Evolutionary conservation across 1,140 invertebrate species (phyloP).

Genomic region (Drosophila lacertosa): DNA sequence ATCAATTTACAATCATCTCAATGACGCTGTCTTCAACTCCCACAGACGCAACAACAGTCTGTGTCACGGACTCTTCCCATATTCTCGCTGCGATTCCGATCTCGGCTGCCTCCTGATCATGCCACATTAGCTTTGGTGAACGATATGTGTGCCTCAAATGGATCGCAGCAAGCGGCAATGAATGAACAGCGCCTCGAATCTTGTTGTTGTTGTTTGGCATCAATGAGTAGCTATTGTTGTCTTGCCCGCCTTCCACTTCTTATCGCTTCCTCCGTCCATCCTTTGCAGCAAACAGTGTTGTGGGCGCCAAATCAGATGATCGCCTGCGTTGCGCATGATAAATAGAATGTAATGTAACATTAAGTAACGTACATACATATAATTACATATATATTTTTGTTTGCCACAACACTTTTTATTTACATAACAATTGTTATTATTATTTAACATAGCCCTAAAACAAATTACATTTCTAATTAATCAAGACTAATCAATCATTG

Average conservation of each 20-base stretch:
- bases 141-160: slow-evolving; percentile 17
- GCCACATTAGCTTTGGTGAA: slow-evolving; percentile 57
- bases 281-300: neutral
- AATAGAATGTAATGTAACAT: neutral
- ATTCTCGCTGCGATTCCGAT: slow-evolving; percentile 53
- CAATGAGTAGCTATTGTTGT: slow-evolving; percentile 40
- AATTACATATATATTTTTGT: no score
- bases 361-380: no score
- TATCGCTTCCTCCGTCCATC: no score
- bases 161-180: slow-evolving; percentile 23
- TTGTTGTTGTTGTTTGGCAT: slow-evolving; percentile 9
- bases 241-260: neutral
- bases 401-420: no score
- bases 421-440: no score
- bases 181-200: slow-evolving; percentile 13
- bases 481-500: no score
- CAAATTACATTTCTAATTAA: no score
- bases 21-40: slow-evolving; percentile 13
- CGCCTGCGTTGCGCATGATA: slow-evolving; percentile 10
- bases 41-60: neutral
- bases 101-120: slow-evolving; percentile 52
- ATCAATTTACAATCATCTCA: slow-evolving; percentile 36
- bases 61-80: slow-evolving; percentile 50
- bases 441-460: no score
- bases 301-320: slow-evolving; percentile 10